Percentiles rank a stretch among this genome's conserved stretches.
Evolutionary conservation across 2,888 invertebrate genomes (phyloP).

Genomic region (Melanargia galathea): DNA sequence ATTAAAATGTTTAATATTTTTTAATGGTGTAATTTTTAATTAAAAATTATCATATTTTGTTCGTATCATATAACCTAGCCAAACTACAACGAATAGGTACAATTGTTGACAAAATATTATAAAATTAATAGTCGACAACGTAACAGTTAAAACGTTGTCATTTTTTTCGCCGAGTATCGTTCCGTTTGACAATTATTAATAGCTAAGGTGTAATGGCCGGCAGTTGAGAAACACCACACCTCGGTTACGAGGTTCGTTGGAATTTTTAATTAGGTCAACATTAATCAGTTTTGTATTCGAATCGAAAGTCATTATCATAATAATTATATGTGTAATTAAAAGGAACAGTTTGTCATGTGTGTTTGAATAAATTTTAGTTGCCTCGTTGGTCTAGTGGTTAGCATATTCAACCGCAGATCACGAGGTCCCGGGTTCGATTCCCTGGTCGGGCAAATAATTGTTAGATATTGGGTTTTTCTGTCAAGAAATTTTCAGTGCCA

Average conservation of each 20-base stretch:
- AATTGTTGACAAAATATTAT: not conserved
- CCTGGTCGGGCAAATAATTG: too few relatives aligned
- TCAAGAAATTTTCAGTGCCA: too few relatives aligned
- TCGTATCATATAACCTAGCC: too few relatives aligned
- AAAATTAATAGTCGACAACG: too few relatives aligned
- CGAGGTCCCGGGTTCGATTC: too few relatives aligned
- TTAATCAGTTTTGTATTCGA: constrained; percentile 19
- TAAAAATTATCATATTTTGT: not conserved
- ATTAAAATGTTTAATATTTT: not conserved
- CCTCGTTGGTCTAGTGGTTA: too few relatives aligned
- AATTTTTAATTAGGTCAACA: constrained; percentile 15
- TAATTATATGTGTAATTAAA: constrained; percentile 8
- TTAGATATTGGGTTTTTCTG: too few relatives aligned
- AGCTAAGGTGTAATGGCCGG: constrained; percentile 5
- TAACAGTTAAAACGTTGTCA: not conserved
- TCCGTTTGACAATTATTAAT: constrained; percentile 38
- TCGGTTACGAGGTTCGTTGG: constrained; percentile 11
- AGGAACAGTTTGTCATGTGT: not conserved
- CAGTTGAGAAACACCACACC: constrained; percentile 22
- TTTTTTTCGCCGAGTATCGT: constrained; percentile 15
- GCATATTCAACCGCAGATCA: too few relatives aligned
- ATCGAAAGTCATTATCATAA: constrained; percentile 12
- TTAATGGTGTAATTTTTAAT: not conserved
- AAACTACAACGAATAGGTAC: not conserved
- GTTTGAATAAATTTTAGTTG: too few relatives aligned